These are phyloP conservation scores for Papilio demoleus DNA, from an alignment of 2,888 invertebrate species.

Conservation along the genomic window DNA sequence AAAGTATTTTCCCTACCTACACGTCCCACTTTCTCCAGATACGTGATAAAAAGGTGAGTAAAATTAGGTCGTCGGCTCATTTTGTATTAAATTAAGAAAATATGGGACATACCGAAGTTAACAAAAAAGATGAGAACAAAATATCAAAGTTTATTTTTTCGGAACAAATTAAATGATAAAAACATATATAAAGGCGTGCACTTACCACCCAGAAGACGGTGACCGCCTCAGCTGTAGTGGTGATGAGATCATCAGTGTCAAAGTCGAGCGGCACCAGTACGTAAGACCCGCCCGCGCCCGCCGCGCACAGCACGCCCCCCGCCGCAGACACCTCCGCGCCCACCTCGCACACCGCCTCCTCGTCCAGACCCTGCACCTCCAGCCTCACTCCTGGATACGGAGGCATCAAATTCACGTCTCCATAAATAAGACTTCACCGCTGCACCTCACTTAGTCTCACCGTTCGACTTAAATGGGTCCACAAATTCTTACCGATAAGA, in stretches of 20 bases:
- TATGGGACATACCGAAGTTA: no score
- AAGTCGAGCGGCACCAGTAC: conserved; percentile 74
- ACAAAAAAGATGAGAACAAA: no score
- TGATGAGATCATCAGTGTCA: conserved; percentile 63
- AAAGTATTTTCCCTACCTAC: no score
- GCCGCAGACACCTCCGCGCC: conserved; percentile 68
- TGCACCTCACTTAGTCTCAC: neutral
- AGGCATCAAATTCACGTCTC: neutral
- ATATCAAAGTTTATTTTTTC: no score
- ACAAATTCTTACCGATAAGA: no score
- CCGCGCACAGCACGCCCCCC: conserved; percentile 65
- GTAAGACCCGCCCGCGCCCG: conserved; percentile 61
- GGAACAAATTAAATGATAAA: no score
- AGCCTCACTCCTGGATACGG: conserved; percentile 62
- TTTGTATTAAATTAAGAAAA: no score
- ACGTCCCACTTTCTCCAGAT: no score
- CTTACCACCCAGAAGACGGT: conserved; percentile 88
- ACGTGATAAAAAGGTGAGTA: no score
- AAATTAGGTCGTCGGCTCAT: no score
- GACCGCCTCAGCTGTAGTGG: conserved; percentile 84
- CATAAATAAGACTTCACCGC: neutral
- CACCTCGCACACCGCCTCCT: conserved; percentile 77
- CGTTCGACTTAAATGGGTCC: no score
- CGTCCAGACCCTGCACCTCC: conserved; percentile 78
- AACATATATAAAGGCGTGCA: no score